Conservation (phyloP, 92 coral and sea anemone species). For the Desmophyllum pertusum region DNA sequence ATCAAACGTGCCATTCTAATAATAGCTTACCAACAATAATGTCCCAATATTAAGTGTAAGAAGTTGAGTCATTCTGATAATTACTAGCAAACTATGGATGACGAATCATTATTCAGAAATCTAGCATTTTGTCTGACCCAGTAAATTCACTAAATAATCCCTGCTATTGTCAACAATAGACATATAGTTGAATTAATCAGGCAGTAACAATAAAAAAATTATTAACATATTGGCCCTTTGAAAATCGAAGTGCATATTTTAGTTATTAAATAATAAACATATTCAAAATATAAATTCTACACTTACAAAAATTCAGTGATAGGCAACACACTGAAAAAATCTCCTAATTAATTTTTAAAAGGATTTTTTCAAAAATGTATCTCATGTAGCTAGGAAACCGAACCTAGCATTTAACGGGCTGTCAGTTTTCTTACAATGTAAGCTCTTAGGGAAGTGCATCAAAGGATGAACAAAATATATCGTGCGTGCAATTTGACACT, state of each 20-base stretch:
- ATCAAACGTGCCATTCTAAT: background rate
- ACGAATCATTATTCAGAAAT: background rate
- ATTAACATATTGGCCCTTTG: constrained; percentile 32
- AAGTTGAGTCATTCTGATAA: background rate
- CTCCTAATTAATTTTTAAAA: background rate
- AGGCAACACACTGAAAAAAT: background rate
- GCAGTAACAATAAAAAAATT: background rate
- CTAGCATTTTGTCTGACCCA: background rate
- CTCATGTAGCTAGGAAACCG: background rate
- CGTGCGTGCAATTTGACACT: constrained; percentile 10
- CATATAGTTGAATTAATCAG: background rate
- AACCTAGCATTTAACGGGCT: background rate
- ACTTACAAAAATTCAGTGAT: background rate
- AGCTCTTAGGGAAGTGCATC: too few species aligned
- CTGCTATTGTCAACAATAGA: background rate
- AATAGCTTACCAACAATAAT: background rate
- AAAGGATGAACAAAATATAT: background rate
- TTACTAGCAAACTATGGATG: background rate
- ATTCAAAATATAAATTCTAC: background rate
- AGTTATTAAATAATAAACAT: constrained; percentile 8
- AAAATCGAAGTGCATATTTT: constrained; percentile 9
- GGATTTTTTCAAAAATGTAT: background rate
- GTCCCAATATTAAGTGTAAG: background rate
- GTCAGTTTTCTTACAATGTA: too few species aligned
- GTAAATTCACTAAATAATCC: background rate